Evolutionary conservation across 1,140 invertebrate genomes (phyloP).

Genomic region (Notospermus geniculatus): DNA sequence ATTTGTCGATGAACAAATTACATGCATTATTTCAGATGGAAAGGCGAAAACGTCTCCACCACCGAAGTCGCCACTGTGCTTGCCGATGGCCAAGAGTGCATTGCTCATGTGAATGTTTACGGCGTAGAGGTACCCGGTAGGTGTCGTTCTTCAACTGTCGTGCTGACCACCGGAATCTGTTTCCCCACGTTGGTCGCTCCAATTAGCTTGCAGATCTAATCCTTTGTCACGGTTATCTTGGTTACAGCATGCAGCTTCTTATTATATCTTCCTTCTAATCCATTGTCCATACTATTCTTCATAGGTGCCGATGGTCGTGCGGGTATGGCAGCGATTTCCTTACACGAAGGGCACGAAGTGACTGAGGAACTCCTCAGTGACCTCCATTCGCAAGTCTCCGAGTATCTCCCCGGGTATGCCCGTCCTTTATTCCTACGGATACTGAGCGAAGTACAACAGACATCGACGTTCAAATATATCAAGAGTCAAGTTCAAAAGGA

Average conservation of each 20-base stretch:
- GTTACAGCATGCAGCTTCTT: too few relatives aligned
- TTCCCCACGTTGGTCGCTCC: too few relatives aligned
- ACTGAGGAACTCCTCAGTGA: not conserved
- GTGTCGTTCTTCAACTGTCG: not conserved
- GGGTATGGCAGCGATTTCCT: not conserved
- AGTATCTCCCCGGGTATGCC: constrained; percentile 6
- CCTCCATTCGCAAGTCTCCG: not conserved
- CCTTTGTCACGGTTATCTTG: too few relatives aligned
- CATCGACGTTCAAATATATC: constrained; percentile 1
- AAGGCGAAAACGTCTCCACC: constrained; percentile 97
- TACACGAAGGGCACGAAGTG: not conserved
- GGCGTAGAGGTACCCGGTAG: constrained; percentile 71
- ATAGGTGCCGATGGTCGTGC: not conserved
- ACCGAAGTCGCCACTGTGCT: constrained; percentile 80
- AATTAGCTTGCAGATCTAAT: too few relatives aligned
- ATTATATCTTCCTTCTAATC: too few relatives aligned
- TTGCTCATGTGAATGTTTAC: constrained; percentile 82
- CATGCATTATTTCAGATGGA: constrained; percentile 53
- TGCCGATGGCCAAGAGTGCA: constrained; percentile 57
- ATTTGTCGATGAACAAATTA: too few relatives aligned
- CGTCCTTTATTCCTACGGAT: constrained; percentile 8
- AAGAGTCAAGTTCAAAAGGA: not conserved
- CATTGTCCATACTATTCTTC: too few relatives aligned
- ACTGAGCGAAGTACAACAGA: not conserved
- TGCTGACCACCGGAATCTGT: too few relatives aligned